A percentile compares a stretch with the other conserved stretches of the same genome.
Evolutionary conservation across 2,888 invertebrate genomes (phyloP).

Genomic region (Entomobrya proxima): DNA sequence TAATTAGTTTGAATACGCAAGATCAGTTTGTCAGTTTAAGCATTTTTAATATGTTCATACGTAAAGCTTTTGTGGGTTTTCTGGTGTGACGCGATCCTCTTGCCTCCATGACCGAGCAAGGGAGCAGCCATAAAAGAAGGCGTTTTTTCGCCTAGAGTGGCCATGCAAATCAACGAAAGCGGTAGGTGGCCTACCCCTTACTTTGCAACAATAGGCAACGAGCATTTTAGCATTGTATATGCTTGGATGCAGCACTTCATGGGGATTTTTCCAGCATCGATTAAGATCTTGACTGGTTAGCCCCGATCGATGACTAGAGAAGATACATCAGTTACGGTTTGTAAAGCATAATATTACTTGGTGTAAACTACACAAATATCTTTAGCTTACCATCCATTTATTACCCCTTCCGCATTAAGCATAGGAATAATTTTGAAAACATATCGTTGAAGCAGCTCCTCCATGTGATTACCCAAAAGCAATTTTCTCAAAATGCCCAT

Average conservation of each 20-base stretch:
- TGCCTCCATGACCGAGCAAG: constrained; percentile 71
- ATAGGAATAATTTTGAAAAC: constrained; percentile 92
- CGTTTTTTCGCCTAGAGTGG: constrained; percentile 95
- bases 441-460: constrained; percentile 83
- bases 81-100: constrained; percentile 66
- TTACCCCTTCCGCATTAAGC: constrained; percentile 92
- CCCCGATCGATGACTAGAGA: constrained; percentile 86
- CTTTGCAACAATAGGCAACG: constrained; percentile 71
- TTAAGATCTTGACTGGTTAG: constrained; percentile 91
- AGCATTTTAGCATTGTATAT: constrained; percentile 86
- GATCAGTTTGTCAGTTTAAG: neutral
- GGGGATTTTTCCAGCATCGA: constrained; percentile 88
- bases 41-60: constrained; percentile 33
- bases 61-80: constrained; percentile 68
- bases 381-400: constrained; percentile 86
- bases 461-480: constrained; percentile 81
- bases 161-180: constrained; percentile 95
- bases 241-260: constrained; percentile 85
- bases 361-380: neutral
- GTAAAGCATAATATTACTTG: neutral
- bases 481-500: constrained; percentile 86
- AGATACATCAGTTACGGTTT: constrained; percentile 76
- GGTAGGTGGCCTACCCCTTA: constrained; percentile 37
- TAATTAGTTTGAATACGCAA: neutral
- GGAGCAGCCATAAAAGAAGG: constrained; percentile 94